Evolutionary conservation across 2,888 invertebrate species (phyloP).

Genomic region (Plemyria rubiginata): DNA sequence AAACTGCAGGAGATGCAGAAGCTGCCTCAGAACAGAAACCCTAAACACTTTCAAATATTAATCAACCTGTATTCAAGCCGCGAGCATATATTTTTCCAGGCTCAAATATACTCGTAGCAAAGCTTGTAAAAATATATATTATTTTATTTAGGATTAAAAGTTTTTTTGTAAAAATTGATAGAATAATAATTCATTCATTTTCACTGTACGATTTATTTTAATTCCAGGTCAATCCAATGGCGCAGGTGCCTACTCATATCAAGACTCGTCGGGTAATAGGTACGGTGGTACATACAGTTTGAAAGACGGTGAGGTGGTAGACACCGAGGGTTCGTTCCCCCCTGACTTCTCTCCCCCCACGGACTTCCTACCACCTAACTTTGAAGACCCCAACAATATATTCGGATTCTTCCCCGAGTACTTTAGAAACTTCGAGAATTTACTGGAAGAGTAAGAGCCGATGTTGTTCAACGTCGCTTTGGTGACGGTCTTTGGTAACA

Average conservation of each 20-base stretch:
- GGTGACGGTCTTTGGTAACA: slow-evolving; percentile 58
- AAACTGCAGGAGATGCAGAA: no score
- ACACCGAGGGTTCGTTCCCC: slow-evolving; percentile 42
- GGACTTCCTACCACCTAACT: slow-evolving; percentile 33
- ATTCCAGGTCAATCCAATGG: slow-evolving; percentile 49
- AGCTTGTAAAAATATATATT: no score
- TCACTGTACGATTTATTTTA: background rate
- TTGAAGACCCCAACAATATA: slow-evolving; percentile 47
- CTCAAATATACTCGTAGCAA: no score
- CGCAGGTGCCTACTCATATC: slow-evolving; percentile 66
- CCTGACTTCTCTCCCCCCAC: slow-evolving; percentile 36
- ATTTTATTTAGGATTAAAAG: no score
- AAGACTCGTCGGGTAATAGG: slow-evolving; percentile 73
- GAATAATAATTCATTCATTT: no score
- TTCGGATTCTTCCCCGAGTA: slow-evolving; percentile 68
- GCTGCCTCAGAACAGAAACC: no score
- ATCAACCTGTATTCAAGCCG: no score
- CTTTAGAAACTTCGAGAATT: slow-evolving; percentile 67
- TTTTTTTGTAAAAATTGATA: no score
- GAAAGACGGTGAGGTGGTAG: slow-evolving; percentile 55
- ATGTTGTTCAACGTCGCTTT: slow-evolving; percentile 55
- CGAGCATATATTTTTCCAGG: no score
- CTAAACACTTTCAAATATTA: no score
- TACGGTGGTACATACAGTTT: slow-evolving; percentile 73
- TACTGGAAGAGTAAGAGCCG: slow-evolving; percentile 72